Evolutionary conservation across 53 echinoderm and acorn worm genomes (phyloP), one percentile per base, ranked within the genome.

Genomic region (Echinometra lucunter): DNA sequence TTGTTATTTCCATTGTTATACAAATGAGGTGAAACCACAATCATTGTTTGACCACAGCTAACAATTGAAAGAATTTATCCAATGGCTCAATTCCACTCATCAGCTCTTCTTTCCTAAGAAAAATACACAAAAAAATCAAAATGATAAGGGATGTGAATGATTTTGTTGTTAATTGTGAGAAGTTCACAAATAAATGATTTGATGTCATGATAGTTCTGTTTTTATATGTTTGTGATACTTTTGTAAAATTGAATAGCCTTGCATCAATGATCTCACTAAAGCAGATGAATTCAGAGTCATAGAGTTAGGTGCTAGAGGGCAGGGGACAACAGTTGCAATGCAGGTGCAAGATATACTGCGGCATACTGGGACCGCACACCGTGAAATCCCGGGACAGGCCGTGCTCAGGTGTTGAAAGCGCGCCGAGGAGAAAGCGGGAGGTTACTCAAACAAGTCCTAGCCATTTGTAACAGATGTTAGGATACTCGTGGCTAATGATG

Each of bases 391-490:
- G 44, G 55, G 66, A 85, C 94, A 66, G 94, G 83, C n/a, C 85
- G 85, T 37, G 85, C 94, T 58, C 83, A 83, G 94, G 94, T 94
- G 94, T 83, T 94, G 94, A 94, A 94, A 94, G 94, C 94, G 85
- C 27, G 94, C 56, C 94, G 11, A 38, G 42, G 63, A 94, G 82
- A 82, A 85, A 82, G 66, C 85, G 80, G 94, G 96, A 96, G 97
- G 96, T 96, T 97, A 97, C 93, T 92, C 96, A 96, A 97, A 97
- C 97, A 97, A 94, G 94, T 58, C 93, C 75, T 90, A 74, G 94
- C 97, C 97, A 97, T 97, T 97, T 97, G 97, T 97, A 97, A 95
- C 97, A 97, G 96, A 97, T 97, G 97, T 96, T 97, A 94, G 92
- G 90, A 96, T 95, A 93, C 95, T 93, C 94, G 66, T 82, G 57